Base-by-base conservation (phyloP, 2,113 vertebrate species). In the Poeciliopsis occidentalis region DNA sequence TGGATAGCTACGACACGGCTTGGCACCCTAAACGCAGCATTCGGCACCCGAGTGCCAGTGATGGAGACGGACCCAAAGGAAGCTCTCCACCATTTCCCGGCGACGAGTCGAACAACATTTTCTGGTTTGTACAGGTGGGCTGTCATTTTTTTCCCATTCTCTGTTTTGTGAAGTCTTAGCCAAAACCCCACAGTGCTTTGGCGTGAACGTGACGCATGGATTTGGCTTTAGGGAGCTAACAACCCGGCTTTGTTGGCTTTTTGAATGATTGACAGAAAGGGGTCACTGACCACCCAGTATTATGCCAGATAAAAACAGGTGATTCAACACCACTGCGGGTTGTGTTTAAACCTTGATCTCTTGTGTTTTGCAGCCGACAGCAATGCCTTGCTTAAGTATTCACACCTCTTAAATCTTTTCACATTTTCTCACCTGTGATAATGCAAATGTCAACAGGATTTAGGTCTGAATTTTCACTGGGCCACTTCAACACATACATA, bases 111-210 rank as follows among this genome's bases (percentile, higher is more conserved):
- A 66, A 69, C 78, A 94, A 93, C 63, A 84, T 97, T 78, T 96
- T 97, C 79, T 97, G 96, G 96, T 93, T 94, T 34, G 85, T 97
- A 84, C 96, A 97, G 95, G 96, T 96, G 89, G 90, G 94, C 8
- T 64, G 2, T 62, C 22, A 22, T 57, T 72, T 24, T 15, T 12
- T 32, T 44, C 51, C 12, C 30, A 17, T 34, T 57, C 60, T 13
- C 66, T 19, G 26, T 39, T n/a, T 5, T n/a, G 7, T 54, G 7
- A 15, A 22, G 12, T 26, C 3, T 1, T 68, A n/a, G 13, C 27
- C 70, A 1, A 0, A 0, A 62, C 12, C 30, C 22, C 7, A n/a
- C 3, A 13, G n/a, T n/a, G 47, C 31, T 22, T 34, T 62, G 8
- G 34, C 7, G 2, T 72, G 37, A 29, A 15, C 32, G 12, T 7